phyloP scores from a whole-genome alignment of 2,113 vertebrate species.

The Ictidomys tridecemlineatus region DNA sequence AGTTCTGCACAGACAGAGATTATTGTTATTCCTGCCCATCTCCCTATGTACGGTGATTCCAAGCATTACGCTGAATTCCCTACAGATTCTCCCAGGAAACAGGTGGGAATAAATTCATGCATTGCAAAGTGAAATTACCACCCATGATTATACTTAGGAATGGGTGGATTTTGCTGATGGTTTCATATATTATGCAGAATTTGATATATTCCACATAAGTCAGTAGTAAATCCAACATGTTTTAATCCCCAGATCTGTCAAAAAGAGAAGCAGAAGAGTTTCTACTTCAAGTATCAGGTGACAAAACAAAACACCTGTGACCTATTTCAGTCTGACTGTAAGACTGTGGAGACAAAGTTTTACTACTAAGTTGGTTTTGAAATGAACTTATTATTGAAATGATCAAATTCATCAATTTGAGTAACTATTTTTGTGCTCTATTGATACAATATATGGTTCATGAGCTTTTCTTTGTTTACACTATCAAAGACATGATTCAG shows the following conservation, averaged over 20 bases:
- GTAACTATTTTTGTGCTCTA: neutral
- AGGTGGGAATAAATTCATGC: neutral
- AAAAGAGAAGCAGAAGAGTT: neutral
- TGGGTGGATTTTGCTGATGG: neutral
- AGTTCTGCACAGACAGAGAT: neutral
- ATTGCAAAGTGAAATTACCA: neutral
- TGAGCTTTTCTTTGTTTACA: slow-evolving; percentile 26
- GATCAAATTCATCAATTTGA: neutral
- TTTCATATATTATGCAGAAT: neutral
- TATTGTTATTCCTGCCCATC: neutral
- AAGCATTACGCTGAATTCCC: neutral
- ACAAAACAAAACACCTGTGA: neutral
- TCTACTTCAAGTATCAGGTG: neutral
- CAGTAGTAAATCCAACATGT: neutral
- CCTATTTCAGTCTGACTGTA: neutral
- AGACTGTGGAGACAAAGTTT: neutral
- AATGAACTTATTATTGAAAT: neutral
- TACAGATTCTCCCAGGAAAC: neutral
- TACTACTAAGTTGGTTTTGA: slow-evolving; percentile 29
- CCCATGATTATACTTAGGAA: neutral
- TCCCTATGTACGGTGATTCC: neutral
- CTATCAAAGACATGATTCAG: neutral
- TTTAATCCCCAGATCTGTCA: neutral
- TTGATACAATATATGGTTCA: neutral
- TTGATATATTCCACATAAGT: neutral